A percentile compares a stretch with the other conserved stretches of the same genome.
Evolutionary conservation across 2,113 vertebrate genomes (phyloP).

Genomic region (Raja brachyura): DNA sequence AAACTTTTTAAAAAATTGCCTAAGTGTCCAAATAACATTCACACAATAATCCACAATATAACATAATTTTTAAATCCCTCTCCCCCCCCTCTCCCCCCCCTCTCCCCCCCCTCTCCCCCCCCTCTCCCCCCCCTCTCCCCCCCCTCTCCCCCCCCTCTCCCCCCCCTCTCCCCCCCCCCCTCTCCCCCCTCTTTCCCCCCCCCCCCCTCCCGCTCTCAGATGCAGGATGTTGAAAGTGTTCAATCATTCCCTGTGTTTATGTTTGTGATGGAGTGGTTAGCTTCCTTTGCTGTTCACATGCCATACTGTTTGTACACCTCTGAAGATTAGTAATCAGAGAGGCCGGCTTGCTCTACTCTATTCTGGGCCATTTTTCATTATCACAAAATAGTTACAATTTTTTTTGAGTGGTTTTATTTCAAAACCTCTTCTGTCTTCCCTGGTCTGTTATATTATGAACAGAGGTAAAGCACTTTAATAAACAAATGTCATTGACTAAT

Average conservation of each 20-base stretch:
- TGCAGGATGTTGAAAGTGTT: constrained; percentile 6
- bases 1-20: too few species aligned
- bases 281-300: not conserved
- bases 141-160: too few species aligned
- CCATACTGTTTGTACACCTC: not conserved
- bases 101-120: too few species aligned
- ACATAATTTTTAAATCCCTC: too few species aligned
- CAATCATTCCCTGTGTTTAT: not conserved
- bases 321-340: not conserved
- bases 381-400: not conserved
- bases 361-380: not conserved
- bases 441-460: not conserved
- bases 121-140: too few species aligned
- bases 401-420: not conserved
- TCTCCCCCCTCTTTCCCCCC: too few species aligned
- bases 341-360: not conserved
- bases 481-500: not conserved
- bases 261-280: not conserved
- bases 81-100: too few species aligned
- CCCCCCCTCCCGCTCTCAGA: too few species aligned
- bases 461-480: not conserved
- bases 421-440: not conserved
- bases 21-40: too few species aligned
- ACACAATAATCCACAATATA: too few species aligned
- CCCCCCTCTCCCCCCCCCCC: too few species aligned